These are phyloP conservation scores for Mercenaria mercenaria DNA, from an alignment of 1,140 invertebrate genomes.

Conservation along the genomic window DNA sequence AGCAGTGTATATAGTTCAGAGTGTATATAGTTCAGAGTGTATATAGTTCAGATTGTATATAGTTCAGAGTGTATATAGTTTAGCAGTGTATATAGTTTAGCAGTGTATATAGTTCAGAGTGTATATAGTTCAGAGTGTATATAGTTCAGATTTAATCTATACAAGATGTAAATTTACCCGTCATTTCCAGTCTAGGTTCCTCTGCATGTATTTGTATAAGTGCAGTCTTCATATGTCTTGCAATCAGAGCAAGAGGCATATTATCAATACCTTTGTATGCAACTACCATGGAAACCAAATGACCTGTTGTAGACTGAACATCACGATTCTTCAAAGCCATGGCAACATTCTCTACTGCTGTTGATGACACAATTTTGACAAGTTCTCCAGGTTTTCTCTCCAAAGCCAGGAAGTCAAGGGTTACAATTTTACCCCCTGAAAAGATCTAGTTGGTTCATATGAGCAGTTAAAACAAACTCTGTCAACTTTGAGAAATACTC, in stretches of 20 bases:
- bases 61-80: too few relatives aligned
- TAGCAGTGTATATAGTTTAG: too few relatives aligned
- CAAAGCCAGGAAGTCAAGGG: constrained; percentile 80
- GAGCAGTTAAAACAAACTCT: too few relatives aligned
- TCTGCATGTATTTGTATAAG: constrained; percentile 75
- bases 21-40: too few relatives aligned
- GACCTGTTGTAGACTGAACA: constrained; percentile 74
- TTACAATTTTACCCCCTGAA: constrained; percentile 76
- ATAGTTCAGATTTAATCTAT: too few relatives aligned
- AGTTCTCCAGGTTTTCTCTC: constrained; percentile 81
- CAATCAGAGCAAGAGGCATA: constrained; percentile 79
- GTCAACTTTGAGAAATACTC: too few relatives aligned
- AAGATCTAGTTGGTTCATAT: neutral
- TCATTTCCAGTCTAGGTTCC: neutral
- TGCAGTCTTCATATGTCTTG: constrained; percentile 79
- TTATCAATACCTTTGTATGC: constrained; percentile 79
- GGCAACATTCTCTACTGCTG: constrained; percentile 76
- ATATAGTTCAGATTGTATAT: too few relatives aligned
- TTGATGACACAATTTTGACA: constrained; percentile 77
- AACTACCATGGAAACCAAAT: constrained; percentile 82
- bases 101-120: too few relatives aligned
- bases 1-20: too few relatives aligned
- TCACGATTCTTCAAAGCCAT: constrained; percentile 67
- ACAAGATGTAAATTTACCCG: too few relatives aligned
- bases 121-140: too few relatives aligned